Evolutionary conservation across 2,797 vertebrate species (phyloP).

Genomic region (Crocidura indochinensis): DNA sequence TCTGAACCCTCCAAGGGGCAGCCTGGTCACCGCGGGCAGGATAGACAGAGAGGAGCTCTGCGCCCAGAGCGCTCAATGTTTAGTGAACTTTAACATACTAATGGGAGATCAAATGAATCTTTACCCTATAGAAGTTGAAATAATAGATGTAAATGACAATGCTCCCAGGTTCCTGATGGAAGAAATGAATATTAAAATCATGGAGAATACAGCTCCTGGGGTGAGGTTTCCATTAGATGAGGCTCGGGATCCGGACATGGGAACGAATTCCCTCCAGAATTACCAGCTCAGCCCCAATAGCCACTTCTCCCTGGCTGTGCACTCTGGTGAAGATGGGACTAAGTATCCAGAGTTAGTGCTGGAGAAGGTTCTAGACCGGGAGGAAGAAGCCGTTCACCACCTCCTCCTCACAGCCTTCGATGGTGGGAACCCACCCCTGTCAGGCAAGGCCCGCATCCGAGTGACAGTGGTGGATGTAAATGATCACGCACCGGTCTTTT

Average conservation of each 20-base stretch:
- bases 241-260: slow-evolving; percentile 81
- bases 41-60: slow-evolving; percentile 85
- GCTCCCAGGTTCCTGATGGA: slow-evolving; percentile 77
- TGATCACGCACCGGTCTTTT: slow-evolving; percentile 82
- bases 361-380: slow-evolving; percentile 80
- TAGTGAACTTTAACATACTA: slow-evolving; percentile 81
- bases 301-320: slow-evolving; percentile 86
- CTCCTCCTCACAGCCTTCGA: slow-evolving; percentile 83
- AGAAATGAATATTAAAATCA: slow-evolving; percentile 81
- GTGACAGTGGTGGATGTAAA: slow-evolving; percentile 84
- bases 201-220: slow-evolving; percentile 79
- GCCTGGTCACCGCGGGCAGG: slow-evolving; percentile 75
- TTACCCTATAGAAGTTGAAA: slow-evolving; percentile 82
- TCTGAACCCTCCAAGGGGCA: slow-evolving; percentile 70
- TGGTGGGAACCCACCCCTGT: slow-evolving; percentile 82
- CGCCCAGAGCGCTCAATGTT: slow-evolving; percentile 66
- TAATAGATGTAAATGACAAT: slow-evolving; percentile 86
- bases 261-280: slow-evolving; percentile 80
- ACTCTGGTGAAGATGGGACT: slow-evolving; percentile 72
- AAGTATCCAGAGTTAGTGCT: slow-evolving; percentile 83
- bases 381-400: slow-evolving; percentile 75
- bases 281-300: slow-evolving; percentile 80
- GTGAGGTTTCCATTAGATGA: slow-evolving; percentile 69
- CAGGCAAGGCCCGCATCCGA: slow-evolving; percentile 89
- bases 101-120: slow-evolving; percentile 84